These are phyloP conservation scores for Capromys pilorides DNA, from an alignment of 2,797 vertebrate genomes.

Conservation along the genomic window DNA sequence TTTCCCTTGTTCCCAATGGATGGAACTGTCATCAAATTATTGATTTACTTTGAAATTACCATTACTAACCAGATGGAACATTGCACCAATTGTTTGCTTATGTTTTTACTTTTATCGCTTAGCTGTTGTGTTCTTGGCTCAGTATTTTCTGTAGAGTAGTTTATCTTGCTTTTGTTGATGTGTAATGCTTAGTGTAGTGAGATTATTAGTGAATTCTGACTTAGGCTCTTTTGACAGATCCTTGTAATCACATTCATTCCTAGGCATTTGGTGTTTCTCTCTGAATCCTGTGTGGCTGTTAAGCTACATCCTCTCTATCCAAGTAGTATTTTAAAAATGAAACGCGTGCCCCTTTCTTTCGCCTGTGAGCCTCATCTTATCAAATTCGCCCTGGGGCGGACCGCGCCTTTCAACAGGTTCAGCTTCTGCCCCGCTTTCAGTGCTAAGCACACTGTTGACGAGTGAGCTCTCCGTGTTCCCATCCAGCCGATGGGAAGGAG, in stretches of 20 bases:
- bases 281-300: not conserved
- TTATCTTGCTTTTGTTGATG: conserved; percentile 4
- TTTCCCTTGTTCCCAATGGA: conserved; percentile 12
- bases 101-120: conserved; percentile 8
- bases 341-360: not conserved
- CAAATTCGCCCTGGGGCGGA: not conserved
- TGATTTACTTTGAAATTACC: conserved; percentile 46
- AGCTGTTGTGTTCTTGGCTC: not conserved
- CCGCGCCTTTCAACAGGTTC: not conserved
- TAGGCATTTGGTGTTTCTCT: not conserved
- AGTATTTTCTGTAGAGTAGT: not conserved
- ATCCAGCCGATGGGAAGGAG: not conserved
- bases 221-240: not conserved
- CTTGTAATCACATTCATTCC: not conserved
- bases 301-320: not conserved
- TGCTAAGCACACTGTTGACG: not conserved
- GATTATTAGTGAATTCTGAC: not conserved
- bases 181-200: not conserved
- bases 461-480: not conserved
- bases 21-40: not conserved
- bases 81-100: not conserved
- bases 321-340: not conserved
- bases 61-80: conserved; percentile 27
- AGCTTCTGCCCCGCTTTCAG: not conserved
- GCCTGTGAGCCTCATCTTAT: not conserved